Evolutionary conservation across 1,140 invertebrate species (phyloP).

Genomic region (Antheraea mylitta): DNA sequence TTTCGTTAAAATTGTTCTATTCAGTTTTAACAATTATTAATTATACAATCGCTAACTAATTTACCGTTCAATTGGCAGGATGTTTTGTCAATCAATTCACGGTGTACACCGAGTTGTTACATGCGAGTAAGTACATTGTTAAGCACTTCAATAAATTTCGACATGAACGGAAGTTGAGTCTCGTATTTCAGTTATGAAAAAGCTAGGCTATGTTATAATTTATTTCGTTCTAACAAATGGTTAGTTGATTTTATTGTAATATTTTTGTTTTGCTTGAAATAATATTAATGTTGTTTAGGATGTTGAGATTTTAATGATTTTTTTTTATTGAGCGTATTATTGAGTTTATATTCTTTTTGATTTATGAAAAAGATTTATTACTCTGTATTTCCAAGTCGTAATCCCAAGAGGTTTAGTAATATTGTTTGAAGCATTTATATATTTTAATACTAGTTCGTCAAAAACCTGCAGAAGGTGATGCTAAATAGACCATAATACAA

Average conservation of each 20-base stretch:
- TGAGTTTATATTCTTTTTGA: too few species aligned
- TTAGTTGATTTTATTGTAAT: not conserved
- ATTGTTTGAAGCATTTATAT: too few species aligned
- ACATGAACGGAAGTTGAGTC: constrained; percentile 14
- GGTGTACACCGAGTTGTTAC: constrained; percentile 1
- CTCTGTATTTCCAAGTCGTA: too few species aligned
- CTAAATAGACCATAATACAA: too few species aligned
- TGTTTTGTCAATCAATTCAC: constrained; percentile 14
- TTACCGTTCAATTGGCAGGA: constrained; percentile 14
- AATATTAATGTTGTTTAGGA: not conserved
- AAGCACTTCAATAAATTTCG: constrained; percentile 10
- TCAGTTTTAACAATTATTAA: not conserved
- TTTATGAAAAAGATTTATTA: too few species aligned
- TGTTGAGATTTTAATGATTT: not conserved
- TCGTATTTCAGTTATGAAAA: constrained; percentile 12
- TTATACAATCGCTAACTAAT: constrained; percentile 1
- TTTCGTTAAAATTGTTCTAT: not conserved
- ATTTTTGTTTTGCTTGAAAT: not conserved
- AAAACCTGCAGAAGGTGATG: too few species aligned
- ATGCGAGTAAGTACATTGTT: constrained; percentile 2
- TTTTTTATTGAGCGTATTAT: too few species aligned
- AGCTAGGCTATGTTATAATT: not conserved
- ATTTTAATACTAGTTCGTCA: too few species aligned
- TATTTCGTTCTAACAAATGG: not conserved
- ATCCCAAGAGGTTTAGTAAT: too few species aligned